Evolutionary conservation across 1,140 invertebrate genomes (phyloP), one percentile per base, ranked within the genome.

Genomic region (Meteorus sp.): DNA sequence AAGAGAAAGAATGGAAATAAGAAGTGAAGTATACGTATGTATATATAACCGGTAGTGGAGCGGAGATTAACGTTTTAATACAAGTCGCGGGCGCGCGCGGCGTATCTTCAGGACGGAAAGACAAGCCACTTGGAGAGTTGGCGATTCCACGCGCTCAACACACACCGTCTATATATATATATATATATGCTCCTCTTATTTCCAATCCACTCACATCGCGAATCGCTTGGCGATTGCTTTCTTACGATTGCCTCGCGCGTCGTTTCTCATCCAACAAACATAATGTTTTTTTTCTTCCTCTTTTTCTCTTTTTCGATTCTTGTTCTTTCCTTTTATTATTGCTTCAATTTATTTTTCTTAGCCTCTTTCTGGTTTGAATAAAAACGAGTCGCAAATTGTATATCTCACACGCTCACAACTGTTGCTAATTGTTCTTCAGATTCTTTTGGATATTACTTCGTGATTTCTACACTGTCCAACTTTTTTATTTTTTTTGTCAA

Each of bases 31-130:
- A 9, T 2, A 33, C 3, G 20, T 33, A 33, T 50, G 13, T 50
- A 50, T 31, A 33, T 69, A 71, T 69, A 75, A 75, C 72, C 69
- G 68, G 68, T 75, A 73, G 70, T 72, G 65, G 63, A 64, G 57
- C 58, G 60, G 58, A 68, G 69, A 75, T 75, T 73, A 77, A 75
- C 70, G 66, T 75, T 74, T 75, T 71, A 75, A 75, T 75, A 73
- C 57, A 60, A 63, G 55, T 59, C 64, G 55, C 56, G n/a, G n/a
- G n/a, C n/a, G n/a, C n/a, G n/a, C n/a, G n/a, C n/a, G n/a, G n/a
- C n/a, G 63, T 62, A 66, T 63, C 62, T 62, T 9, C 9, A 43
- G 39, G 53, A 51, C 44, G 56, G 61, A 65, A 65, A 71, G 63
- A 57, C 56, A 60, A 56, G 52, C 53, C 61, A 53, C 56, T 55